Evolutionary conservation across 1,140 invertebrate genomes (phyloP), one percentile per base, ranked within the genome.

Genomic region (Cydia fagiglandana): DNA sequence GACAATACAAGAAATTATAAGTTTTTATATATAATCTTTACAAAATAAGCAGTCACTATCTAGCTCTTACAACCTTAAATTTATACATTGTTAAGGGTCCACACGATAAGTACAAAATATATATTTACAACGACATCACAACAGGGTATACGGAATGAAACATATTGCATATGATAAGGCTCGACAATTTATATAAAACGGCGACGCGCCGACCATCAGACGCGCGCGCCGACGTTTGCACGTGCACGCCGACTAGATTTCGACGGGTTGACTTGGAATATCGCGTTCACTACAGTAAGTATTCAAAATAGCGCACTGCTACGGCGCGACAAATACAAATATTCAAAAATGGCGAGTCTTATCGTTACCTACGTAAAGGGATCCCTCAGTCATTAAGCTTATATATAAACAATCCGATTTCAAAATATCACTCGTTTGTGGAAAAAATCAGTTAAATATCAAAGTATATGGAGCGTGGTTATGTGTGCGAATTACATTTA

Each of bases 61-160:
- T 56, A 61, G 53, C 20, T 24, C 56, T 61, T 61, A 66, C 30
- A 66, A 66, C 64, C 64, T 66, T 66, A 66, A 66, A 41, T 73
- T 24, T 73, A 73, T 12, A 53, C 64, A 66, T 30, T 34, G 50
- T 53, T 53, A 53, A 53, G 15, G 50, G 50, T 34, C 13, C 64
- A 34, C 64, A 30, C 28, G 64, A 86, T 86, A 88, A 87, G 86
- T 88, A 89, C 85, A 84, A 88, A 83, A 86, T 80, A 83, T 56
- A 84, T 82, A 84, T 83, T 84, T 82, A 87, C 81, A 87, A 79
- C 79, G 77, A 85, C 79, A 79, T 84, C 79, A 85, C 81, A 85
- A 84, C 77, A 85, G 77, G 73, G 56, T 81, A 81, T 81, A 81
- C 74, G 81, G 81, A 83, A 86, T 86, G 83, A 84, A 84, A 79